A percentile compares a stretch with the other conserved stretches of the same genome.
Evolutionary conservation across 2,888 invertebrate genomes (phyloP).

Genomic region (Julus scanicus): DNA sequence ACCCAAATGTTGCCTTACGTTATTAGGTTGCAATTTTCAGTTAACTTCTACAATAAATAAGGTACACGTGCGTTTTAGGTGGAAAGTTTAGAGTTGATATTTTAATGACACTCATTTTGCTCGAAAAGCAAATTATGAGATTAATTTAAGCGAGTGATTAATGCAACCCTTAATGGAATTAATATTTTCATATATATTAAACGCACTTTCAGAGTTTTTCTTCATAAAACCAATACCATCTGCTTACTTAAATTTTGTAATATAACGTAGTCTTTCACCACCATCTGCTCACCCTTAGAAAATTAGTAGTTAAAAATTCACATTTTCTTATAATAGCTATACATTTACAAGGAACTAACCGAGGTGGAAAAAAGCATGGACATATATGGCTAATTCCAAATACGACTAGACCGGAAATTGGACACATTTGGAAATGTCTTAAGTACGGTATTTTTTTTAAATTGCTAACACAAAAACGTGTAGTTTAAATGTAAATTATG

Average conservation of each 20-base stretch:
- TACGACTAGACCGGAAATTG: no score
- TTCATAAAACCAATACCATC: neutral
- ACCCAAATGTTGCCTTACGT: no score
- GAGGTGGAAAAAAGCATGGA: no score
- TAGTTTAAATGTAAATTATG: no score
- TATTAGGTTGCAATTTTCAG: neutral
- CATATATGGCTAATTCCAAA: no score
- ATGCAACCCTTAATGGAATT: neutral
- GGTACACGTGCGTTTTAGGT: neutral
- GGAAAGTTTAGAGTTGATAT: neutral
- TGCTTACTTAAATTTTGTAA: neutral
- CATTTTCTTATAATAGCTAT: neutral
- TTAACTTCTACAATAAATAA: neutral
- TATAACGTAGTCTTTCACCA: neutral
- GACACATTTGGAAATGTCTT: no score
- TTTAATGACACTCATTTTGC: neutral
- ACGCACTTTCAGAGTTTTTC: neutral
- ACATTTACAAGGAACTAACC: neutral
- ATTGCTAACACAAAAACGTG: no score
- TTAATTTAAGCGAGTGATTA: neutral
- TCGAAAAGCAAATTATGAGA: neutral
- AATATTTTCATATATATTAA: neutral
- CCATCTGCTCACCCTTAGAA: constrained; percentile 8
- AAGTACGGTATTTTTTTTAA: no score
- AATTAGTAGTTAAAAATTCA: neutral